Evolutionary conservation across 2,797 vertebrate genomes (phyloP), one percentile per base, ranked within the genome.

Genomic region (Tinamus major): DNA sequence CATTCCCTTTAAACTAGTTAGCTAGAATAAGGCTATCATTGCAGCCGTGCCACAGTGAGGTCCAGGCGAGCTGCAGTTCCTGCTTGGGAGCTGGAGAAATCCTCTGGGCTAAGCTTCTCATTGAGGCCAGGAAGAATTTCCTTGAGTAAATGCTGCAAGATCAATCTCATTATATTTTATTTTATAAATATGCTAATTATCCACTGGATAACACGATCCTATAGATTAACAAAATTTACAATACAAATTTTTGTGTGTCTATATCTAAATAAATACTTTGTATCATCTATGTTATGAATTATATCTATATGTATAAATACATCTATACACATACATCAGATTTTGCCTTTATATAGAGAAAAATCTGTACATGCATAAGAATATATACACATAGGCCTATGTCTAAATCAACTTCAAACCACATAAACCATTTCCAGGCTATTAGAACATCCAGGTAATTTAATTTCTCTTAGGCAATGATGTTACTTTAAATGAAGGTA

Each of bases 111-210:
- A 4, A 8, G 39, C 21, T 49, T 53, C 51, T 63, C 42, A 15
- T 15, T 31, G 35, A 7, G 24, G 24, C 39, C 78, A 79, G 20
- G 3, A 24, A 63, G 21, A 63, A 51, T 42, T 63, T 80, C 33
- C 80, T 56, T 35, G 17, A 84, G 24, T 29, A 77, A 51, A 29
- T 53, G 19, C 13, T 67, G 18, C 17, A 67, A 84, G 21, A 67
- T n/a, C 13, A 33, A 48, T 51, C 16, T 75, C 0, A 0, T 29
- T 76, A 7, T 27, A 29, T 26, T 81, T 55, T 64, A n/a, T 68
- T 70, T 83, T 46, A 65, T 18, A 58, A 75, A 80, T 33, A 27
- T 56, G 29, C 23, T 95, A 10, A 33, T 81, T 90, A 89, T 18
- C 39, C 48, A 65, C 63, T 53, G 31, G 18, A 26, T 68, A 74